phyloP scores from a whole-genome alignment of 1,140 invertebrate species.

The Pararge aegeria region DNA sequence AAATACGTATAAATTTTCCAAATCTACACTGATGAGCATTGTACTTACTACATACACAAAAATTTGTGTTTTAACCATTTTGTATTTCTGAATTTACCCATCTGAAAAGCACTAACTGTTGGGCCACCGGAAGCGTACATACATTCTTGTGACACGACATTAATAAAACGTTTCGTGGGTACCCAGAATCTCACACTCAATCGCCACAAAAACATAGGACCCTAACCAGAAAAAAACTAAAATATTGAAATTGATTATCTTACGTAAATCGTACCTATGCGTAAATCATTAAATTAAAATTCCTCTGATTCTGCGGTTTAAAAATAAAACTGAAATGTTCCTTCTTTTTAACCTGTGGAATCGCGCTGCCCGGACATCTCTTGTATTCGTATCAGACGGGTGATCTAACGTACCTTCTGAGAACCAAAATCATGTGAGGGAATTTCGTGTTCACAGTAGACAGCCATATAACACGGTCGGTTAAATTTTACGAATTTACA shows the following conservation, averaged over 20 bases:
- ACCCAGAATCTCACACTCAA: too few species aligned
- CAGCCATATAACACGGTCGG: constrained; percentile 21
- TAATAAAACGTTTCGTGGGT: too few species aligned
- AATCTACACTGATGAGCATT: too few species aligned
- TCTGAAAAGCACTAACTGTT: too few species aligned
- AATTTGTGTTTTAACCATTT: too few species aligned
- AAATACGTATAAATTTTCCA: too few species aligned
- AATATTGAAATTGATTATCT: background rate
- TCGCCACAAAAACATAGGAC: too few species aligned
- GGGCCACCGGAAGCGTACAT: too few species aligned
- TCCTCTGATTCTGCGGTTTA: background rate
- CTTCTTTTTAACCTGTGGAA: constrained; percentile 25
- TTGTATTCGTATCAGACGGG: constrained; percentile 42
- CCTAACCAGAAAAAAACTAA: too few species aligned
- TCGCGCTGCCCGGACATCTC: constrained; percentile 23
- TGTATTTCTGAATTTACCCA: too few species aligned
- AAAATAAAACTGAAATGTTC: constrained; percentile 10
- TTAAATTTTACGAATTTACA: constrained; percentile 22
- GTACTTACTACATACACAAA: too few species aligned
- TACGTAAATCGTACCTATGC: background rate
- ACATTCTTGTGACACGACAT: too few species aligned
- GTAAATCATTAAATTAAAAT: background rate
- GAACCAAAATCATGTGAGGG: constrained; percentile 32
- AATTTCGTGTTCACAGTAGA: constrained; percentile 26
- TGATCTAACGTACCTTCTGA: constrained; percentile 49